These are phyloP conservation scores for Melipona beecheii DNA, from an alignment of 2,888 invertebrate genomes.

Conservation along the genomic window DNA sequence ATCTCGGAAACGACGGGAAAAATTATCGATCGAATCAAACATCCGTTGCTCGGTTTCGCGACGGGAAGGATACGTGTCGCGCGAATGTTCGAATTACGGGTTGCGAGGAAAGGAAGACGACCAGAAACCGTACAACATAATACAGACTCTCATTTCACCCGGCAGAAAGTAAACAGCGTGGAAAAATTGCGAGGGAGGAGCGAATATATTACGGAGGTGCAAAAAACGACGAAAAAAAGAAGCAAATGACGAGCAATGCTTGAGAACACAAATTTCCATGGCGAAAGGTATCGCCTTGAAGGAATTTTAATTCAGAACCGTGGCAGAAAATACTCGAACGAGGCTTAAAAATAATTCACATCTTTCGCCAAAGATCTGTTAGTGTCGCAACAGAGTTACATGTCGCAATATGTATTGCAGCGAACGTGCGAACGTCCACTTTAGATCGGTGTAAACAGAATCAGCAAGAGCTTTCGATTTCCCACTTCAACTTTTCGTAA, in stretches of 20 bases:
- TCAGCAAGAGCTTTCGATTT: slow-evolving; percentile 19
- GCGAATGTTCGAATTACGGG: neutral
- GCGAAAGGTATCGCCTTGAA: no score
- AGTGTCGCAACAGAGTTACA: neutral
- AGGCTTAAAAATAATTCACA: no score
- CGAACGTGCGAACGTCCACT: slow-evolving; percentile 1
- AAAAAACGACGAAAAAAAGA: neutral
- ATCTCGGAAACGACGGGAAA: no score
- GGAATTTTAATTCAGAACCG: no score
- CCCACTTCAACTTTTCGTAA: slow-evolving; percentile 29
- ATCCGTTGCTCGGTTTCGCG: neutral
- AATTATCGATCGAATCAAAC: no score
- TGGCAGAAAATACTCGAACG: no score
- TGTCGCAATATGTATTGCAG: slow-evolving; percentile 2
- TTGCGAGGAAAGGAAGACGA: neutral
- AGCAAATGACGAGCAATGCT: neutral
- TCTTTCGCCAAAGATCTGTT: no score
- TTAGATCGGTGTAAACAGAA: slow-evolving; percentile 25
- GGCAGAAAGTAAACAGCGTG: slow-evolving; percentile 2
- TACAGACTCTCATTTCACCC: neutral
- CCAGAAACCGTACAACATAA: neutral
- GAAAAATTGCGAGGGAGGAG: slow-evolving; percentile 8
- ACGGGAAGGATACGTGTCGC: no score
- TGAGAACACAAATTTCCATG: no score
- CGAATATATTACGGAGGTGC: slow-evolving; percentile 10